These are phyloP conservation scores for Argentina silus DNA, from an alignment of 2,797 vertebrate species.

Conservation along the genomic window DNA sequence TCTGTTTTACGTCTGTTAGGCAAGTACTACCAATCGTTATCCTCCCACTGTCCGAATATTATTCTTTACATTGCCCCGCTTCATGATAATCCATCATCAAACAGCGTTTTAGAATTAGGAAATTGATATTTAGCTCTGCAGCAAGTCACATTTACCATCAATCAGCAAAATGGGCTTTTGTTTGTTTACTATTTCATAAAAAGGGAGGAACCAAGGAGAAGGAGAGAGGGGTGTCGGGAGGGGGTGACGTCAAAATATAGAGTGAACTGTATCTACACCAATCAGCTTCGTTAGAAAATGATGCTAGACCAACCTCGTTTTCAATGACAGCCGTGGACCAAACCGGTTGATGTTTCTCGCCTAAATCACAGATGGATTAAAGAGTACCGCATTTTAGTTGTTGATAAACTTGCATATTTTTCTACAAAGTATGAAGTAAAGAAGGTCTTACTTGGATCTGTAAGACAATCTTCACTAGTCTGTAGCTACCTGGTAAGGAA, in stretches of 20 bases:
- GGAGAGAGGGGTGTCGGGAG: not conserved
- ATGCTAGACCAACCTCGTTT: not conserved
- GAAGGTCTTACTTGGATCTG: constrained; percentile 20
- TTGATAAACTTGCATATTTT: not conserved
- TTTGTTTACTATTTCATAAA: too few species aligned
- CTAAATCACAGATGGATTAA: not conserved
- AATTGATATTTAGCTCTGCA: too few species aligned
- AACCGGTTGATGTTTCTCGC: constrained; percentile 9
- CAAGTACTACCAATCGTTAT: too few species aligned
- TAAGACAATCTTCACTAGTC: not conserved
- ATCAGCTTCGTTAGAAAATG: constrained; percentile 27
- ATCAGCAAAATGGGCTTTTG: too few species aligned
- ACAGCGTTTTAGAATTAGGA: too few species aligned
- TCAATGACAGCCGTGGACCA: not conserved
- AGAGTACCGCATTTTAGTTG: not conserved
- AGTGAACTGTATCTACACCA: constrained; percentile 26
- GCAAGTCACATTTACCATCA: too few species aligned
- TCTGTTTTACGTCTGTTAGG: too few species aligned
- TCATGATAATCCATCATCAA: too few species aligned
- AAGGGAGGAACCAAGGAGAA: too few species aligned
- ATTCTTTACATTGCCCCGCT: too few species aligned
- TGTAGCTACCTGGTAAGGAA: constrained; percentile 37
- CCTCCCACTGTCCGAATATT: too few species aligned
- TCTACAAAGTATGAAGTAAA: constrained; percentile 36
- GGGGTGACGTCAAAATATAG: not conserved